A percentile compares a stretch with the other conserved stretches of the same genome.
Conservation (phyloP, 1,140 invertebrate species). For the Prorops nasuta region DNA sequence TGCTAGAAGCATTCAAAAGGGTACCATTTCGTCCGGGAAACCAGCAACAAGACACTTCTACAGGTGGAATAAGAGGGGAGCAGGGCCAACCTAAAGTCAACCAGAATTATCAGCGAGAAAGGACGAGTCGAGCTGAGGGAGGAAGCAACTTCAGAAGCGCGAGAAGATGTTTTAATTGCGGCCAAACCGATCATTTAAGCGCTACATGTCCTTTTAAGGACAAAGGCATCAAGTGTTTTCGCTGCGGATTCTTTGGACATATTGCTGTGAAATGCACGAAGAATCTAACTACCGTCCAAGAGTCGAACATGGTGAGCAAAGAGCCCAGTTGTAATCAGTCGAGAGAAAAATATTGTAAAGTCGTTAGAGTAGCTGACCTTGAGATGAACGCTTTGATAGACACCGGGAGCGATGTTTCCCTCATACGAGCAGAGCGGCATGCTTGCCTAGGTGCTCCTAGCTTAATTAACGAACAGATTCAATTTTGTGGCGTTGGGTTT, state of each 20-base stretch:
- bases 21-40: not conserved
- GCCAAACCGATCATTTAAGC: not conserved
- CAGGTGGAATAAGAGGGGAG: not conserved
- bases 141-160: not conserved
- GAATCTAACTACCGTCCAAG: not conserved
- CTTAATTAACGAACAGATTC: not conserved
- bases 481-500: constrained; percentile 8
- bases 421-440: constrained; percentile 11
- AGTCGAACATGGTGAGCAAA: not conserved
- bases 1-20: constrained; percentile 4
- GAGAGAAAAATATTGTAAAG: not conserved
- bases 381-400: constrained; percentile 12
- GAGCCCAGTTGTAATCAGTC: not conserved
- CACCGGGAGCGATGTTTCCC: constrained; percentile 13
- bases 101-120: not conserved
- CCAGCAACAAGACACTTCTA: not conserved
- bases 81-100: not conserved
- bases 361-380: not conserved
- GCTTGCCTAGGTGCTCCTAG: constrained; percentile 4
- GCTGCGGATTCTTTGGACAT: not conserved
- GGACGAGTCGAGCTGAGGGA: not conserved
- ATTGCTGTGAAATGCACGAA: not conserved
- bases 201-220: not conserved
- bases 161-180: constrained; percentile 7
- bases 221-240: constrained; percentile 5